Base-by-base conservation (phyloP, 2,113 vertebrate genomes). In the Amphiprion percula region DNA sequence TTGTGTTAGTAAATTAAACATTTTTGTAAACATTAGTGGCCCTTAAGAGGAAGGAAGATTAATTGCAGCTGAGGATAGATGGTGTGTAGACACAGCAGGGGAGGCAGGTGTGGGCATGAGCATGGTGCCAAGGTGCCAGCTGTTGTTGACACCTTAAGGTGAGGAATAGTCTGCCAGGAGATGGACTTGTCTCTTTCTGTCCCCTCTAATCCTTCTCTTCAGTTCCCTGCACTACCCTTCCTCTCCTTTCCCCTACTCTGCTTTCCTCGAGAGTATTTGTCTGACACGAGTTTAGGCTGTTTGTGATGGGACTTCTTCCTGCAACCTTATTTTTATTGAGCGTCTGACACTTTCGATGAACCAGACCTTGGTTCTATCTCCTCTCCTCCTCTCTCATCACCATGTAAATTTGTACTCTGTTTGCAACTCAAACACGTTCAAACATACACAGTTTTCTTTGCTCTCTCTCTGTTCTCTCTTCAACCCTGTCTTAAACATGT, bases 81-180 rank as follows among this genome's bases (percentile, higher is more conserved):
- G 14, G 28, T 58, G 65, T 64, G 78, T 33, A 21, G 41, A 54
- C 54, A 52, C 64, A 68, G 71, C 54, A 65, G 74, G 61, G 16
- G 26, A 61, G 72, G 74, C 88, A 84, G 90, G 86, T 90, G 80
- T 77, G 82, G 66, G 46, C 69, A 64, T 50, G 71, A 79, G 69
- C 55, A 17, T 63, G 82, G 71, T 86, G 80, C 77, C 79, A 71
- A 58, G 69, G 79, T 86, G 76, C 79, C 86, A 86, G 88, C 80
- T 86, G 85, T 55, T 87, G 88, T 88, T 83, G 82, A 87, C 82
- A 90, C 88, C 74, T 89, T 61, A 65, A 87, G 79, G 87, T 87
- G 90, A 87, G 64, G 79, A 83, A 71, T 72, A 71, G 79, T 85
- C 79, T 80, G 69, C 61, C 61, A 69, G 59, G 80, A 80, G 73